A percentile compares a stretch with the other conserved stretches of the same genome.
Conservation (phyloP, 2,113 vertebrate genomes). For the Tragelaphus strepsiceros region DNA sequence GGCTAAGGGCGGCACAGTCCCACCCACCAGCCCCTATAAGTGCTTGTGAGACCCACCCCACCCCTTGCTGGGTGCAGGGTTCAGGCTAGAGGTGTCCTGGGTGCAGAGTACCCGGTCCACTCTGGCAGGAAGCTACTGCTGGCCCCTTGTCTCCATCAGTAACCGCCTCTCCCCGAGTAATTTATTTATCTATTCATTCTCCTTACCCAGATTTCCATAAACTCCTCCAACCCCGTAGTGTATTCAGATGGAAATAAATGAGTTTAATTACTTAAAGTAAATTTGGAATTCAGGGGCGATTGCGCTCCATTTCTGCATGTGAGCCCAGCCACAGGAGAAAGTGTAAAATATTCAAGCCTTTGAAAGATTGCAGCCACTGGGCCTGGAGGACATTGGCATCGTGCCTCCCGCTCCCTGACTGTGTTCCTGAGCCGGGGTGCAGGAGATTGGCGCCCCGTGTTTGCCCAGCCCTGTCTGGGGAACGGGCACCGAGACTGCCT, state of each 20-base stretch:
- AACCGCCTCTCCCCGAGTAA: neutral
- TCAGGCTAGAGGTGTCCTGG: neutral
- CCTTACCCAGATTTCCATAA: slow-evolving; percentile 55
- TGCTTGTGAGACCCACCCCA: neutral
- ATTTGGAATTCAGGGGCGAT: slow-evolving; percentile 65
- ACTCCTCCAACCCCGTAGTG: slow-evolving; percentile 35
- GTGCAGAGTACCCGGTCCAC: no score
- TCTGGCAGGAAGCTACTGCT: neutral
- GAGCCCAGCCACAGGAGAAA: slow-evolving; percentile 38
- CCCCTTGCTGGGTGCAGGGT: neutral
- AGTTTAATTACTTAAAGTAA: slow-evolving; percentile 72
- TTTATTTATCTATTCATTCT: slow-evolving; percentile 52
- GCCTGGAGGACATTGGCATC: neutral
- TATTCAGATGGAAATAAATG: slow-evolving; percentile 72
- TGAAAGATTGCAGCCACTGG: slow-evolving; percentile 36
- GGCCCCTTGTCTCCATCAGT: neutral
- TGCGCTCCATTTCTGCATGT: neutral
- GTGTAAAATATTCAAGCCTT: slow-evolving; percentile 51
- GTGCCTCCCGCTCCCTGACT: neutral
- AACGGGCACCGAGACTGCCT: neutral
- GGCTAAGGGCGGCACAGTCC: neutral
- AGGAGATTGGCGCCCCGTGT: neutral
- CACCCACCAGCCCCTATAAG: neutral
- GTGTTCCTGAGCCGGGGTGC: neutral
- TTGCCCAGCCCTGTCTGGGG: neutral